Conservation (phyloP, 2,797 vertebrate species). For the Streptopelia turtur region DNA sequence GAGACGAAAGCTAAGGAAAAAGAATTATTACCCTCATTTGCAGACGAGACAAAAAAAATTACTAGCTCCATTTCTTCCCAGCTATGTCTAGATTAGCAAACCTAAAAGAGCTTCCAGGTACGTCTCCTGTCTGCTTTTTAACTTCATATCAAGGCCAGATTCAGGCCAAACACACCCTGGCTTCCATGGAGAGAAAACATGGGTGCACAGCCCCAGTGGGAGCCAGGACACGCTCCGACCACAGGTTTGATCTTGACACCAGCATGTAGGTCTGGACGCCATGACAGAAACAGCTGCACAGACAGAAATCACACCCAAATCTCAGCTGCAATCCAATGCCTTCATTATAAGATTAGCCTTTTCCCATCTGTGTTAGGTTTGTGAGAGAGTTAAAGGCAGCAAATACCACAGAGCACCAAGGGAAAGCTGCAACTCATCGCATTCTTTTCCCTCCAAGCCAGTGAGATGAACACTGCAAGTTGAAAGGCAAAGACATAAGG, state of each 20-base stretch:
- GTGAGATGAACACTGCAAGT: not conserved
- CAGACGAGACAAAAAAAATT: not conserved
- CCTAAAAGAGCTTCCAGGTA: not conserved
- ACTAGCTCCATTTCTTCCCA: not conserved
- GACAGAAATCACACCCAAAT: not conserved
- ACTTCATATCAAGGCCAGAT: not conserved
- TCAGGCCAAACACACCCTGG: not conserved
- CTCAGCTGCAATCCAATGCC: not conserved
- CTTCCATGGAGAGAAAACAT: rapidly evolving
- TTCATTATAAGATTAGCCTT: not conserved
- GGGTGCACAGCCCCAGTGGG: rapidly evolving
- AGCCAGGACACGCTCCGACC: not conserved
- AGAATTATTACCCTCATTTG: conserved; percentile 41
- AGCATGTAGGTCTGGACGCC: not conserved
- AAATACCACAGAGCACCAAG: not conserved
- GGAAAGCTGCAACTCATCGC: rapidly evolving
- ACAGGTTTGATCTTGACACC: not conserved
- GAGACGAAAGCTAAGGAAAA: not conserved
- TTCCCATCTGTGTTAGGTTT: not conserved
- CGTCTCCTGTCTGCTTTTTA: conserved; percentile 10
- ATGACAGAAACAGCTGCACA: not conserved
- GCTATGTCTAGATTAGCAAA: not conserved
- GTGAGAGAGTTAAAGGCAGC: not conserved
- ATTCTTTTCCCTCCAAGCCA: not conserved
- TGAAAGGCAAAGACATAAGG: not conserved